Percentiles rank a stretch among this genome's conserved stretches.
Evolutionary conservation across 2,888 invertebrate species (phyloP).

Genomic region (Campoletis raptor): DNA sequence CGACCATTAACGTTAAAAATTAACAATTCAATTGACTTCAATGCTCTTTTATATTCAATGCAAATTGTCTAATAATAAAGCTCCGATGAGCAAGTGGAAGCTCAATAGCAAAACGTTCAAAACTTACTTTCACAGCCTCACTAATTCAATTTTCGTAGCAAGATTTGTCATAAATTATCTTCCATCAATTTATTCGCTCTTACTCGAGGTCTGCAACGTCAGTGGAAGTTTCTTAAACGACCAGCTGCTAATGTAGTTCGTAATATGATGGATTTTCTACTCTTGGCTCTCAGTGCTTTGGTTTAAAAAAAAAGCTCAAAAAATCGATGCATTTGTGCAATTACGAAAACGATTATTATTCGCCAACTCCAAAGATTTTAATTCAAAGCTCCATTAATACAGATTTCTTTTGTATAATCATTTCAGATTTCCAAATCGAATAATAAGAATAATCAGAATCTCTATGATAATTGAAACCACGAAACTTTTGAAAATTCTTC

Average conservation of each 20-base stretch:
- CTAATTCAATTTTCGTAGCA: background rate
- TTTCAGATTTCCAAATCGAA: background rate
- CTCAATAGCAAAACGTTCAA: background rate
- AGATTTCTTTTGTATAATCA: background rate
- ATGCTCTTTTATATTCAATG: background rate
- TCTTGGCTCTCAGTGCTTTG: background rate
- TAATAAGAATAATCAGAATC: background rate
- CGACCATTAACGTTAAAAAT: background rate
- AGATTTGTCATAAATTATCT: background rate
- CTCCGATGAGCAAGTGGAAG: background rate
- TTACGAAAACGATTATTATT: background rate
- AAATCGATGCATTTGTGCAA: background rate
- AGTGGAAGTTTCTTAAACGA: background rate
- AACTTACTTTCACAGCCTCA: background rate
- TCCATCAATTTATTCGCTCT: background rate
- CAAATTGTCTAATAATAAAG: background rate
- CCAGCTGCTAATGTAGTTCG: background rate
- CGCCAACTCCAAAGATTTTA: background rate
- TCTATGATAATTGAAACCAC: background rate
- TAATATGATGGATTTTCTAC: background rate
- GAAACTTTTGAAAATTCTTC: background rate
- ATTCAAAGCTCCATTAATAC: too few species aligned
- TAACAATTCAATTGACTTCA: conserved; percentile 26
- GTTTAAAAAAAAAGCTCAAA: background rate
- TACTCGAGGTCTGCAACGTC: background rate